phyloP scores from a whole-genome alignment of 2,113 vertebrate species.

The Anser cygnoides region DNA sequence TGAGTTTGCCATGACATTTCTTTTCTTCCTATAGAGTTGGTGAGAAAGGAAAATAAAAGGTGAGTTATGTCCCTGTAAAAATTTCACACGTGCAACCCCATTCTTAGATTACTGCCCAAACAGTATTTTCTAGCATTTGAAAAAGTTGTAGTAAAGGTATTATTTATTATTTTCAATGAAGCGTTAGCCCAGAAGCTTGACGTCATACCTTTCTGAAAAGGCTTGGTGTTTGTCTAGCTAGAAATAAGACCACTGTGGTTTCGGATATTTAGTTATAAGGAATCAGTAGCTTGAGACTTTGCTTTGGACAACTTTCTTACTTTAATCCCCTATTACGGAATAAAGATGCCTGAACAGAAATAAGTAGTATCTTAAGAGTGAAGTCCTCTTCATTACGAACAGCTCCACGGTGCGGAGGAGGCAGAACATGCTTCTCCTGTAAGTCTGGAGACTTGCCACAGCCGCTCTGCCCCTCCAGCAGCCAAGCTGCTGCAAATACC shows the following conservation, averaged over 20 bases:
- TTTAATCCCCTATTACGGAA: background rate
- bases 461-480: background rate
- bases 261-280: background rate
- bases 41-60: background rate
- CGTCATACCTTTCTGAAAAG: background rate
- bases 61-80: background rate
- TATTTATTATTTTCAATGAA: background rate
- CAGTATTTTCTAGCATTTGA: background rate
- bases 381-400: background rate
- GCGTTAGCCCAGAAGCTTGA: background rate
- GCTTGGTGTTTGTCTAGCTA: background rate
- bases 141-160: background rate
- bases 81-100: background rate
- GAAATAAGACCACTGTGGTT: fast-evolving
- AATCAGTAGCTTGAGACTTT: background rate
- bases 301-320: background rate
- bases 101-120: background rate
- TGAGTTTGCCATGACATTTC: background rate
- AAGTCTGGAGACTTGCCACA: background rate
- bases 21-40: background rate
- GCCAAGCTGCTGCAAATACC: background rate
- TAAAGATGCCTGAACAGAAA: background rate
- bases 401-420: fast-evolving
- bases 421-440: background rate
- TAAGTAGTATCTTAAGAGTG: background rate